Conservation (phyloP, 2,797 vertebrate species). For the Brachyrhaphis roseni region DNA sequence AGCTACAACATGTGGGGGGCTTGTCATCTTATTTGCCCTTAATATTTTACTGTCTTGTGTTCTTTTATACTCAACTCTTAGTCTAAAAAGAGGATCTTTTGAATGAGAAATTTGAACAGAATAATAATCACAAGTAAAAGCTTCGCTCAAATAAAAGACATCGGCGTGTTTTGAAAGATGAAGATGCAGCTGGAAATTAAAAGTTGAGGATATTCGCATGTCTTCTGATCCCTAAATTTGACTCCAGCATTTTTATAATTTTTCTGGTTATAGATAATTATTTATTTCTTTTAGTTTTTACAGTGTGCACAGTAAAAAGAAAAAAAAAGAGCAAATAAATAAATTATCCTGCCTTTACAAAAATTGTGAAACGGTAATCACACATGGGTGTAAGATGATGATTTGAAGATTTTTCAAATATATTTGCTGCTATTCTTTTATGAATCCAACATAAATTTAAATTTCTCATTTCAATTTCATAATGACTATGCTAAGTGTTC, state of each 20-base stretch:
- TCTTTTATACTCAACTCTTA: background rate
- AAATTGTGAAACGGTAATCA: background rate
- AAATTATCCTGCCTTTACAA: background rate
- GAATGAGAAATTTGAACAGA: background rate
- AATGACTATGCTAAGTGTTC: background rate
- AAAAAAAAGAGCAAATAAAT: background rate
- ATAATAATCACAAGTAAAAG: background rate
- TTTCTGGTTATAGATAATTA: background rate
- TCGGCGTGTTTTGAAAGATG: background rate
- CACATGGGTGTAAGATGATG: background rate
- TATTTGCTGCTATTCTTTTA: background rate
- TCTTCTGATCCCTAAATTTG: background rate
- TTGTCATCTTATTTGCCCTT: conserved; percentile 54
- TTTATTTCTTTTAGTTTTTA: no score
- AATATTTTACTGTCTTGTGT: conserved; percentile 29
- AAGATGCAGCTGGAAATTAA: background rate
- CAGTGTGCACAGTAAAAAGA: background rate
- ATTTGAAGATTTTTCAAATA: background rate
- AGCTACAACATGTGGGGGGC: conserved; percentile 37
- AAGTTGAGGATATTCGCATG: background rate
- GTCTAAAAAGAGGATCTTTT: background rate
- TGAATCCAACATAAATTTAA: background rate
- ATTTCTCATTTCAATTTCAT: background rate
- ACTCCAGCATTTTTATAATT: background rate
- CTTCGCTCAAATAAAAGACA: background rate